Evolutionary conservation across 2,888 invertebrate genomes (phyloP).

Genomic region (Didymodactylos carnosus): DNA sequence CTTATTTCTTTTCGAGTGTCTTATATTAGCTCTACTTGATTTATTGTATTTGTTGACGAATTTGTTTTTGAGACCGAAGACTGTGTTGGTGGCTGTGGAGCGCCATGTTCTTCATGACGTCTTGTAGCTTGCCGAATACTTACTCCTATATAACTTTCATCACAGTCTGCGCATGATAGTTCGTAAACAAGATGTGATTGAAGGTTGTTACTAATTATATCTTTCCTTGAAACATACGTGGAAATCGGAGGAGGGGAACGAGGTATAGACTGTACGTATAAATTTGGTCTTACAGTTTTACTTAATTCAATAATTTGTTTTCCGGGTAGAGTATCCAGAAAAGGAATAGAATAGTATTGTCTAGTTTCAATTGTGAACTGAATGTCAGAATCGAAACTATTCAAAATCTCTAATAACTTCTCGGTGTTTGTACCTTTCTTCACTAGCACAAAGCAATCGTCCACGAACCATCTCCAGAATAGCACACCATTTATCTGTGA

Average conservation of each 20-base stretch:
- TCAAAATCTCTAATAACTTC: too few relatives aligned
- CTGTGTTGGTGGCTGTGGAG: neutral
- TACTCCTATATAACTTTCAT: neutral
- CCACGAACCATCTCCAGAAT: neutral
- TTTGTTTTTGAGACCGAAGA: neutral
- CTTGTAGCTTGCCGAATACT: neutral
- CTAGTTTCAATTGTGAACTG: too few relatives aligned
- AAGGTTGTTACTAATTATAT: neutral
- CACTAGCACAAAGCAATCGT: too few relatives aligned
- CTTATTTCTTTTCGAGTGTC: neutral
- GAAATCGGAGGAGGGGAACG: neutral
- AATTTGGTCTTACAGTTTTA: too few relatives aligned
- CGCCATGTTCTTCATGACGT: neutral
- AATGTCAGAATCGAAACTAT: too few relatives aligned
- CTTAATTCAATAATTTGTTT: too few relatives aligned
- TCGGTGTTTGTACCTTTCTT: too few relatives aligned
- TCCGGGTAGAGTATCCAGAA: too few relatives aligned
- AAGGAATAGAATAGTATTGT: too few relatives aligned
- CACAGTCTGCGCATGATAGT: neutral
- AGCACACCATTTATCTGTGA: neutral
- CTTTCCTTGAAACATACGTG: neutral
- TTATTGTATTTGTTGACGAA: neutral
- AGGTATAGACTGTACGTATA: too few relatives aligned
- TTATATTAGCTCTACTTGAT: neutral
- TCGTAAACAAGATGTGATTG: neutral